A percentile compares a stretch with the other conserved stretches of the same genome.
phyloP scores from a whole-genome alignment of 2,797 vertebrate species.

The Leuciscus waleckii region DNA sequence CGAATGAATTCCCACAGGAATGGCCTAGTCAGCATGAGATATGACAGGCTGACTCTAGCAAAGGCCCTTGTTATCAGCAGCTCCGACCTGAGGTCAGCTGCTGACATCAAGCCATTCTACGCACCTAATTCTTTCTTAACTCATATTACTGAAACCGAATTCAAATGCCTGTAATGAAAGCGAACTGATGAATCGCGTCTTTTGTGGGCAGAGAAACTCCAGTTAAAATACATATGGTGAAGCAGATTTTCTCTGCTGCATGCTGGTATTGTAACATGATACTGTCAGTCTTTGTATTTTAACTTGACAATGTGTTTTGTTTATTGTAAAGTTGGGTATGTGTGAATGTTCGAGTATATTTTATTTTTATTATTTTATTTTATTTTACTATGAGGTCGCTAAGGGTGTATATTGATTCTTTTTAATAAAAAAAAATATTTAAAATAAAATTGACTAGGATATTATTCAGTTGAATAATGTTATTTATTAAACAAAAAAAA shows the following conservation, averaged over 20 bases:
- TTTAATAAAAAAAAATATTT: slow-evolving; percentile 21
- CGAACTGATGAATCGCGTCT: slow-evolving; percentile 41
- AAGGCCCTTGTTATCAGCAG: slow-evolving; percentile 69
- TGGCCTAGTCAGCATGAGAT: slow-evolving; percentile 72
- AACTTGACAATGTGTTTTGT: slow-evolving; percentile 60
- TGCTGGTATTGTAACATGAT: slow-evolving; percentile 64
- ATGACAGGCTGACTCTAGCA: slow-evolving; percentile 65
- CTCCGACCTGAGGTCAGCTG: slow-evolving; percentile 70
- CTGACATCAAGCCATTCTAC: slow-evolving; percentile 75
- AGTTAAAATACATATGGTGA: slow-evolving; percentile 41
- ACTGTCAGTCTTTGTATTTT: slow-evolving; percentile 65
- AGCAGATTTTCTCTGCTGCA: slow-evolving; percentile 46
- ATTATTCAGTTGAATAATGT: slow-evolving; percentile 17
- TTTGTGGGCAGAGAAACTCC: slow-evolving; percentile 32
- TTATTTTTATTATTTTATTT: slow-evolving; percentile 26
- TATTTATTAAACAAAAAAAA: neutral
- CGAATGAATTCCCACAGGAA: slow-evolving; percentile 81
- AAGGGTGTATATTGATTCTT: slow-evolving; percentile 14
- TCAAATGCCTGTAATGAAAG: slow-evolving; percentile 53
- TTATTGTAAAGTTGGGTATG: slow-evolving; percentile 38
- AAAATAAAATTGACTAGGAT: slow-evolving; percentile 4
- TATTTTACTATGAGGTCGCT: slow-evolving; percentile 25
- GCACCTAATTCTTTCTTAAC: slow-evolving; percentile 52
- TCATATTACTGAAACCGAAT: slow-evolving; percentile 66
- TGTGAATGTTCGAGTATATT: slow-evolving; percentile 39